phyloP scores from a whole-genome alignment of 2,888 invertebrate genomes.

The Allygus modestus region DNA sequence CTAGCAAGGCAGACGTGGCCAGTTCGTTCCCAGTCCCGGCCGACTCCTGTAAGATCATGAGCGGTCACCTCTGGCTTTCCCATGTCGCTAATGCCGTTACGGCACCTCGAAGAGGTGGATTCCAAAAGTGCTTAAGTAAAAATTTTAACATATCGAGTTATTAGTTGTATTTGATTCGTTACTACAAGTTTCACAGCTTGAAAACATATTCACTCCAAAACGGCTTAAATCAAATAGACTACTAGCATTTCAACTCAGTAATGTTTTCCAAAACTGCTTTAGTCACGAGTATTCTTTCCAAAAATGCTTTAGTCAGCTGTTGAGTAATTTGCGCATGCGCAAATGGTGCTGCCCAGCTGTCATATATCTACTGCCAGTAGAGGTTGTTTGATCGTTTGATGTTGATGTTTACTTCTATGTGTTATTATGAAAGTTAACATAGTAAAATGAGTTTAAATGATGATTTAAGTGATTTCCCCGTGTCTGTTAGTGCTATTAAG shows the following conservation, averaged over 20 bases:
- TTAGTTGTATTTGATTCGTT: not conserved
- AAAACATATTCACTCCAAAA: conserved; percentile 47
- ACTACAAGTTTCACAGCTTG: too few relatives aligned
- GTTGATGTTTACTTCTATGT: not conserved
- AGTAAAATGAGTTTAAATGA: conserved; percentile 48
- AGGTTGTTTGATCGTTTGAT: not conserved
- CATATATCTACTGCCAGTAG: not conserved
- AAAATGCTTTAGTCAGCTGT: too few relatives aligned
- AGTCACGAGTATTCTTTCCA: too few relatives aligned
- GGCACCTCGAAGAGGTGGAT: conserved; percentile 45
- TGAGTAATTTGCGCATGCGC: conserved; percentile 1
- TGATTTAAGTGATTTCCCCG: conserved; percentile 37
- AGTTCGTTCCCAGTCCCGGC: too few relatives aligned
- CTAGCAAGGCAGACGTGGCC: too few relatives aligned
- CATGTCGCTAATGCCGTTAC: too few relatives aligned
- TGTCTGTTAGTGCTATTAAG: conserved; percentile 11
- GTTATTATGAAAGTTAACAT: not conserved
- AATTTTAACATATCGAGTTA: not conserved
- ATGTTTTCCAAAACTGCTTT: too few relatives aligned
- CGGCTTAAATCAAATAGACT: conserved; percentile 24
- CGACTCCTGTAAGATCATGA: too few relatives aligned
- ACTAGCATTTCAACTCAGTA: not conserved
- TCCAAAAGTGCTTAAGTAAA: conserved; percentile 27
- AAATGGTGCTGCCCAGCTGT: not conserved
- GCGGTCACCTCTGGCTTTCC: too few relatives aligned